Base-by-base conservation (phyloP, 2,113 vertebrate species). In the Ceratotherium simum region DNA sequence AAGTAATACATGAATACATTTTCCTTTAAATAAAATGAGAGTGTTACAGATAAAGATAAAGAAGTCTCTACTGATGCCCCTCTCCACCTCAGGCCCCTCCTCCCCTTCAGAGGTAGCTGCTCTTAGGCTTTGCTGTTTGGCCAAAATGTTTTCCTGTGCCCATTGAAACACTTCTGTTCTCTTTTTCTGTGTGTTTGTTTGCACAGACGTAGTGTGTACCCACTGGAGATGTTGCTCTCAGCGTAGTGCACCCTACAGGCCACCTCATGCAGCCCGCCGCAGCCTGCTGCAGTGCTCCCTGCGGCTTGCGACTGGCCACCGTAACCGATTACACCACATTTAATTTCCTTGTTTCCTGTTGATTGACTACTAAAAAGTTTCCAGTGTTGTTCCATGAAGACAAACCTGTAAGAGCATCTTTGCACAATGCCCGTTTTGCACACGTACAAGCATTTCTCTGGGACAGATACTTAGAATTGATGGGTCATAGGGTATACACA, bases 1-100 rank as follows among this genome's bases (percentile, higher is more conserved):
- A 97, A 96, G 80, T 95, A 94, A 94, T 92, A 92, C 90, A 92
- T 39, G 69, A 97, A 96, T 94, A 84, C 73, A 81, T 97, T 84
- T 97, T 94, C 65, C 82, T 92, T 94, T 90, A 86, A 95, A 90
- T 96, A 84, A 94, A 94, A 96, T 92, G 56, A 89, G 29, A 82
- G 46, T 4, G 1, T 93, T 95, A 67, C 11, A 82, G 78, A 70
- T 83, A 86, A 88, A 82, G 73, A 65, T 83, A 86, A 88, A 80
- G 36, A 96, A 89, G 90, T 83, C 60, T 67, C 82, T 46, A 20
- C 6, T 92, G 51, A 39, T 18, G 42, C 6, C 3, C 8, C 48
- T 42, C 56, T 4, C 20, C 48, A 16, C 42, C 51, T 56, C n/a
- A n/a, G 58, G 70, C 17, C 48, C 27, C n/a, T 69, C 8, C 21